phyloP scores from a whole-genome alignment of 1,140 invertebrate species.

The Druon quercuslanigerum region DNA sequence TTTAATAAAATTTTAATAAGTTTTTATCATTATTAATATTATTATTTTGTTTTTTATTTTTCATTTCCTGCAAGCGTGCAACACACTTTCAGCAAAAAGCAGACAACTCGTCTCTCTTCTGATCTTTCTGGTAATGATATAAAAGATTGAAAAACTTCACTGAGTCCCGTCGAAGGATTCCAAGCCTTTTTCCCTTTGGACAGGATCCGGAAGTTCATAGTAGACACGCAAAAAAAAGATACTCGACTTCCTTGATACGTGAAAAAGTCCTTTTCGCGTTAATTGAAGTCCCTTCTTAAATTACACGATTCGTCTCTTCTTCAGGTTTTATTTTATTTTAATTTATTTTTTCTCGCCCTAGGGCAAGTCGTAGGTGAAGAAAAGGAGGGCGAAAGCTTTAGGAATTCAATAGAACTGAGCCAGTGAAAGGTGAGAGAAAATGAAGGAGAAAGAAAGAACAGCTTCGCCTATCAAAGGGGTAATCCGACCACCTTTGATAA shows the following conservation, averaged over 20 bases:
- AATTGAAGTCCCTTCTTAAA: constrained; percentile 16
- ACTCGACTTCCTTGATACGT: neutral
- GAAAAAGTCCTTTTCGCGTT: neutral
- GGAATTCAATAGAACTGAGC: constrained; percentile 4
- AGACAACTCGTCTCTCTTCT: too few species aligned
- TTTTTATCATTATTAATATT: too few species aligned
- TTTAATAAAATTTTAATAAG: too few species aligned
- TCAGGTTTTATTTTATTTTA: constrained; percentile 4
- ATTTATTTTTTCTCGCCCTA: neutral
- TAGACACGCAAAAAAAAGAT: neutral
- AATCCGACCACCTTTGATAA: constrained; percentile 19
- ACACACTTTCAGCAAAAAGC: too few species aligned
- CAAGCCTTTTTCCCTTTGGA: neutral
- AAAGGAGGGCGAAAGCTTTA: constrained; percentile 37
- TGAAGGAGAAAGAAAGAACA: neutral
- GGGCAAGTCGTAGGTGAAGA: constrained; percentile 33
- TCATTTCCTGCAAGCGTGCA: too few species aligned
- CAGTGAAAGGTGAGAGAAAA: constrained; percentile 6
- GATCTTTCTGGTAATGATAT: too few species aligned
- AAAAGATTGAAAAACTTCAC: too few species aligned
- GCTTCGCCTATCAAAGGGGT: neutral
- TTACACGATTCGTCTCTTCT: neutral
- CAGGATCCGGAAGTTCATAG: too few species aligned
- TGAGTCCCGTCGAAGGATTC: neutral
- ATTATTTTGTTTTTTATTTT: too few species aligned